phyloP scores from a whole-genome alignment of 2,888 invertebrate genomes.

The Portevinia maculata region DNA sequence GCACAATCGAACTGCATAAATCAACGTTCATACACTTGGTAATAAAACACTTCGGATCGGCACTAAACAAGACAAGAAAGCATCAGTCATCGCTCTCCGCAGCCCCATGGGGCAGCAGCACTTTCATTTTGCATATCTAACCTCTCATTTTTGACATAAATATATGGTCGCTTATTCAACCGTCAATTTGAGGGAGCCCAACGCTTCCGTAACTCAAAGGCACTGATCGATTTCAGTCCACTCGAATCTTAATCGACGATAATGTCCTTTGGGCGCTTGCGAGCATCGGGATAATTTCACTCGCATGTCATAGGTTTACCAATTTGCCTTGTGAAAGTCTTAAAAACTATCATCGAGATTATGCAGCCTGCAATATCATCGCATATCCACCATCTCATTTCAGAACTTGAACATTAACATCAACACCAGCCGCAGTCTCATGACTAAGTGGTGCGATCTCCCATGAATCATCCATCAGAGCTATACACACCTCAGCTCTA shows the following conservation, averaged over 20 bases:
- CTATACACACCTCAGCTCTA: slow-evolving; percentile 32
- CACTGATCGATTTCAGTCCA: slow-evolving; percentile 28
- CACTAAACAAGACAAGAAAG: slow-evolving; percentile 11
- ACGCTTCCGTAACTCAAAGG: slow-evolving; percentile 30
- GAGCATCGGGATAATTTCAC: neutral
- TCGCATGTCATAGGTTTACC: neutral
- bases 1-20: neutral
- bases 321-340: slow-evolving; percentile 22
- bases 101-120: slow-evolving; percentile 6
- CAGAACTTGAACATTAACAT: neutral
- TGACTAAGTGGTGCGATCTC: slow-evolving; percentile 17
- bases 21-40: neutral
- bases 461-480: slow-evolving; percentile 36
- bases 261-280: slow-evolving; percentile 26
- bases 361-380: neutral
- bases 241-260: neutral
- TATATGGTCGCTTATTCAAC: neutral
- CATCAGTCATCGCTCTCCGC: slow-evolving; percentile 19
- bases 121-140: slow-evolving; percentile 8
- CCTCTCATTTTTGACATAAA: slow-evolving; percentile 6
- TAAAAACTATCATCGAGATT: slow-evolving; percentile 1
- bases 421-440: no score
- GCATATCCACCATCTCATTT: neutral
- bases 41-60: slow-evolving; percentile 6
- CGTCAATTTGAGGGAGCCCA: neutral